Evolutionary conservation across 2,888 invertebrate genomes (phyloP).

Genomic region (Drosophila pseudotakahashii): DNA sequence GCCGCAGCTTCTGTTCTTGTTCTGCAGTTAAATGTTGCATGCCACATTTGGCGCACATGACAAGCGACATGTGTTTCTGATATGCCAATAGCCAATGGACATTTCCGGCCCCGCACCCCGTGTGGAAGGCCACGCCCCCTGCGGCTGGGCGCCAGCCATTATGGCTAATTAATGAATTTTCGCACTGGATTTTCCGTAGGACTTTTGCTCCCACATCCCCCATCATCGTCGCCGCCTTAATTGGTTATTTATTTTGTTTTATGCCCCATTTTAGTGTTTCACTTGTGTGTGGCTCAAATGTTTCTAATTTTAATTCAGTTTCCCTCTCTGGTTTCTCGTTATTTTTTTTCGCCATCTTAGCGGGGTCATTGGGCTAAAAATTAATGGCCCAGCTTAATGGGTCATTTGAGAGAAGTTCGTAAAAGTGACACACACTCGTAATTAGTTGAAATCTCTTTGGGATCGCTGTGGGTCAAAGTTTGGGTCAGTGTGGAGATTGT

Average conservation of each 20-base stretch:
- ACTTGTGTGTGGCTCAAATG: slow-evolving; percentile 27
- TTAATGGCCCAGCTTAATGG: slow-evolving; percentile 73
- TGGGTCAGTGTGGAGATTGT: slow-evolving; percentile 24
- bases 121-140: slow-evolving; percentile 4
- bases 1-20: slow-evolving; percentile 2
- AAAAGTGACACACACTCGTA: slow-evolving; percentile 48
- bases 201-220: slow-evolving; percentile 25
- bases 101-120: slow-evolving; percentile 1
- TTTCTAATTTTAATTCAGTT: slow-evolving; percentile 54
- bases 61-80: slow-evolving; percentile 71
- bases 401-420: slow-evolving; percentile 71
- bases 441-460: slow-evolving; percentile 38
- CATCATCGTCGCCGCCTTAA: slow-evolving; percentile 47
- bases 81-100: slow-evolving; percentile 61
- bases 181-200: slow-evolving; percentile 68
- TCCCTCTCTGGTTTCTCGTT: slow-evolving; percentile 20
- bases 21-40: slow-evolving; percentile 79
- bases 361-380: slow-evolving; percentile 70
- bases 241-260: slow-evolving; percentile 74
- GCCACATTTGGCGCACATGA: slow-evolving; percentile 73
- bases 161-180: slow-evolving; percentile 78
- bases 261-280: slow-evolving; percentile 46
- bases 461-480: slow-evolving; percentile 28
- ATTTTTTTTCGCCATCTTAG: slow-evolving; percentile 42
- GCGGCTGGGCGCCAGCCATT: slow-evolving; percentile 45